These are phyloP conservation scores for Geophilus truncorum DNA, from an alignment of 2,888 invertebrate genomes.

Conservation along the genomic window DNA sequence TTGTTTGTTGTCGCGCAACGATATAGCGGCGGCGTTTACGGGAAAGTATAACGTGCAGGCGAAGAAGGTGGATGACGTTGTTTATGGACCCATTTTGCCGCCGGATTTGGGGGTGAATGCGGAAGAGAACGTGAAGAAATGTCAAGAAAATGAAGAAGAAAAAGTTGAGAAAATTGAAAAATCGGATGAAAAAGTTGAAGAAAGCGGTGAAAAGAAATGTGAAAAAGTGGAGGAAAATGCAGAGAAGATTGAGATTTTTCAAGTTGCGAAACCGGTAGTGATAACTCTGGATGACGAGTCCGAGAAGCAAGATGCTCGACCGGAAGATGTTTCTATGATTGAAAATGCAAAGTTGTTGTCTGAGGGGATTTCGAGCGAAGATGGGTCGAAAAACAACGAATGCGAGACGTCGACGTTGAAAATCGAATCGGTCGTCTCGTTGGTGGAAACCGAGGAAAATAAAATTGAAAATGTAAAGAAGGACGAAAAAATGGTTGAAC, in stretches of 20 bases:
- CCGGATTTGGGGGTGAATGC: too few relatives aligned
- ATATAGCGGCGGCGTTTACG: conserved; percentile 13
- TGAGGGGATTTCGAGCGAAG: neutral
- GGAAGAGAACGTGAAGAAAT: too few relatives aligned
- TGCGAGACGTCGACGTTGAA: neutral
- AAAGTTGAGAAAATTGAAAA: too few relatives aligned
- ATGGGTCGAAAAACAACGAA: neutral
- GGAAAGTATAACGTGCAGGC: conserved; percentile 1
- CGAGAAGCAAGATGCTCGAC: too few relatives aligned
- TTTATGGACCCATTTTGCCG: neutral
- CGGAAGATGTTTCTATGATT: too few relatives aligned
- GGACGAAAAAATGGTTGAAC: neutral
- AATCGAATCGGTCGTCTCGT: neutral
- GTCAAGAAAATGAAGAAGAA: too few relatives aligned
- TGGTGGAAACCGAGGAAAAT: neutral
- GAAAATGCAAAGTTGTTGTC: too few relatives aligned
- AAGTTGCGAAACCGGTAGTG: too few relatives aligned
- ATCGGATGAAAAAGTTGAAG: too few relatives aligned
- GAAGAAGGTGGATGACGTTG: neutral
- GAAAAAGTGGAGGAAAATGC: too few relatives aligned
- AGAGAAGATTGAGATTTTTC: too few relatives aligned
- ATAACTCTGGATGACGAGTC: neutral
- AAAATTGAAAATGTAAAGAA: neutral
- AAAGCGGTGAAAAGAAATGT: too few relatives aligned
- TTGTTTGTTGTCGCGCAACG: neutral